Evolutionary conservation across 92 coral and sea anemone species (phyloP).

Genomic region (Epizoanthus rinbou): DNA sequence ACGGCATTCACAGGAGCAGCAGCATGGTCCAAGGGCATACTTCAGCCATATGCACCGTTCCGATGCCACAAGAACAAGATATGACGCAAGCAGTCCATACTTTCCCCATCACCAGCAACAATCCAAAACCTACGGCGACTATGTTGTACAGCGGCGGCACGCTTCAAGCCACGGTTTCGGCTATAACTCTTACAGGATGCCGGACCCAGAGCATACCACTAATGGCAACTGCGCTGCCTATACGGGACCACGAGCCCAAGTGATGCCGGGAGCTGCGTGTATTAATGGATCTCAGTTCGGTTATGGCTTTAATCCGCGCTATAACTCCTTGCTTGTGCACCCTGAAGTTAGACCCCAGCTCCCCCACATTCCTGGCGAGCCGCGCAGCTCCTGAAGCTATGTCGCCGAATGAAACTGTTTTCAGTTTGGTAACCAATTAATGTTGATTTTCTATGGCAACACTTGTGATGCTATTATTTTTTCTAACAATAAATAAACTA

Average conservation of each 20-base stretch:
- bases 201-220: neutral
- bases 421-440: neutral
- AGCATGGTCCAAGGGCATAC: neutral
- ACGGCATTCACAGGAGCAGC: neutral
- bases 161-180: neutral
- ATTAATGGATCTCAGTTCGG: constrained; percentile 45
- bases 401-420: neutral
- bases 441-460: neutral
- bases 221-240: neutral
- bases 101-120: constrained; percentile 22
- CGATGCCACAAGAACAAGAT: neutral
- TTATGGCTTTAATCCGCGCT: constrained; percentile 60
- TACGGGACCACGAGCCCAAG: neutral
- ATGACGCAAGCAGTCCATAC: neutral
- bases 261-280: constrained; percentile 20
- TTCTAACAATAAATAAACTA: too few species aligned
- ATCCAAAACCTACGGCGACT: constrained; percentile 1
- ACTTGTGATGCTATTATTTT: too few species aligned
- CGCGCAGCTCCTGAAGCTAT: constrained; percentile 30
- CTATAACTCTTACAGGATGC: constrained; percentile 17
- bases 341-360: constrained; percentile 47
- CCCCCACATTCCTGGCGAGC: constrained; percentile 47
- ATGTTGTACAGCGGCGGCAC: constrained; percentile 28
- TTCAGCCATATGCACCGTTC: neutral
- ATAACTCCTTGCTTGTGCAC: constrained; percentile 52